Evolutionary conservation across 2,888 invertebrate genomes (phyloP).

Genomic region (Drosophila meridiana): DNA sequence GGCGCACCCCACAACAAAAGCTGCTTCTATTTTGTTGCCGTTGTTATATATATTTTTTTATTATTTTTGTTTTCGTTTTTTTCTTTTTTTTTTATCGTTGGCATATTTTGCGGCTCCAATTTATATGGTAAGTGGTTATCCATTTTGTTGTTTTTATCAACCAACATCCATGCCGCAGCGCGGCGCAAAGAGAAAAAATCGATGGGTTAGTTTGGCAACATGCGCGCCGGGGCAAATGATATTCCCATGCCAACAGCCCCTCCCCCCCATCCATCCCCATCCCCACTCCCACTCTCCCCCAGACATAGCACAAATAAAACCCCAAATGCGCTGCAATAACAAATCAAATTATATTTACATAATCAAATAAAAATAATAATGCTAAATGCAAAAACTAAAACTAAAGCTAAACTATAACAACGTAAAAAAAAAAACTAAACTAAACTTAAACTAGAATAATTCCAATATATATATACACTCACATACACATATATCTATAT

Average conservation of each 20-base stretch:
- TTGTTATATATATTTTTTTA: background rate
- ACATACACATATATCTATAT: background rate
- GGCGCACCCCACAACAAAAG: slow-evolving; percentile 18
- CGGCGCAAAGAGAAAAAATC: slow-evolving; percentile 46
- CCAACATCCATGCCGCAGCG: slow-evolving; percentile 43
- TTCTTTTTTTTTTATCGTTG: slow-evolving; percentile 54
- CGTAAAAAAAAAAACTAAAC: background rate
- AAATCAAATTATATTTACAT: slow-evolving; percentile 76
- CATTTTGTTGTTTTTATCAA: slow-evolving; percentile 61
- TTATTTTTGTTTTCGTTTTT: background rate
- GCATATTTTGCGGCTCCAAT: slow-evolving; percentile 75
- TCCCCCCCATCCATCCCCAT: background rate
- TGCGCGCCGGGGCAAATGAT: background rate
- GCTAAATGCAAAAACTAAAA: slow-evolving; percentile 13
- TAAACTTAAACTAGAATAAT: slow-evolving; percentile 26
- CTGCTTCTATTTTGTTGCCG: slow-evolving; percentile 22
- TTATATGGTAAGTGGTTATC: slow-evolving; percentile 74
- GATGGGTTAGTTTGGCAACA: slow-evolving; percentile 62
- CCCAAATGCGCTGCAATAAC: slow-evolving; percentile 62
- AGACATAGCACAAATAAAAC: slow-evolving; percentile 19
- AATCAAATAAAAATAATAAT: slow-evolving; percentile 55
- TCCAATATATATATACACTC: background rate
- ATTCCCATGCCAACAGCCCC: slow-evolving; percentile 7
- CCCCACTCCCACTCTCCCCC: background rate
- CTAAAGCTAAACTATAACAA: background rate